Percentiles rank a stretch among this genome's conserved stretches.
phyloP scores from a whole-genome alignment of 2,888 invertebrate genomes.

The Dryomyza anilis region DNA sequence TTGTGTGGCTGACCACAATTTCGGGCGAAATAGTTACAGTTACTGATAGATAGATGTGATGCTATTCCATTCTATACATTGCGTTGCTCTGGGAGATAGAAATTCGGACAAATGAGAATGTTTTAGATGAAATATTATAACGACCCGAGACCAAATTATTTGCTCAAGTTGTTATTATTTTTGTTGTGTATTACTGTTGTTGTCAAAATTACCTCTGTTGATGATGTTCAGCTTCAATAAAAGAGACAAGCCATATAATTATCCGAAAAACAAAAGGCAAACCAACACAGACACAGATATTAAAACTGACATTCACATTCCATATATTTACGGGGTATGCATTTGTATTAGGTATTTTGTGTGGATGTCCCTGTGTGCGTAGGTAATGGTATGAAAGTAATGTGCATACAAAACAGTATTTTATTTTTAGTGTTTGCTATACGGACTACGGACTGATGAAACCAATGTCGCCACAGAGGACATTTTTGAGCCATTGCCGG shows the following conservation, averaged over 20 bases:
- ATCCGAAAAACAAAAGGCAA: conserved; percentile 6
- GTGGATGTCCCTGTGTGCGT: not conserved
- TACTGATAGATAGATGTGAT: not conserved
- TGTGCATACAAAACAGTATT: conserved; percentile 22
- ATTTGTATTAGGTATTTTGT: not conserved
- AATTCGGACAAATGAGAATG: conserved; percentile 31
- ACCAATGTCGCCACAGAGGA: not conserved
- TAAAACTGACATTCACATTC: not conserved
- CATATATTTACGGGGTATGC: not conserved
- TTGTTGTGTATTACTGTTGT: not conserved
- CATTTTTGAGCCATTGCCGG: conserved; percentile 10
- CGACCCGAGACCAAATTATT: conserved; percentile 1
- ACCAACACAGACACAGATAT: not conserved
- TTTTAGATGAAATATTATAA: conserved; percentile 31
- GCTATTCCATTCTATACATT: too few relatives aligned
- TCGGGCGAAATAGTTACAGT: not conserved
- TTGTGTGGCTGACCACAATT: conserved; percentile 46
- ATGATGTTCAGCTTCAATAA: not conserved
- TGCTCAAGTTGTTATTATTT: not conserved
- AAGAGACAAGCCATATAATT: conserved; percentile 15
- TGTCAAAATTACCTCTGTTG: conserved; percentile 11
- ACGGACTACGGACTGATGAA: too few relatives aligned
- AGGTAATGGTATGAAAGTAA: conserved; percentile 6
- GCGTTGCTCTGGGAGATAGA: too few relatives aligned
- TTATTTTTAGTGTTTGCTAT: conserved; percentile 23